phyloP scores from a whole-genome alignment of 2,113 vertebrate species.

The Chrysemys picta region DNA sequence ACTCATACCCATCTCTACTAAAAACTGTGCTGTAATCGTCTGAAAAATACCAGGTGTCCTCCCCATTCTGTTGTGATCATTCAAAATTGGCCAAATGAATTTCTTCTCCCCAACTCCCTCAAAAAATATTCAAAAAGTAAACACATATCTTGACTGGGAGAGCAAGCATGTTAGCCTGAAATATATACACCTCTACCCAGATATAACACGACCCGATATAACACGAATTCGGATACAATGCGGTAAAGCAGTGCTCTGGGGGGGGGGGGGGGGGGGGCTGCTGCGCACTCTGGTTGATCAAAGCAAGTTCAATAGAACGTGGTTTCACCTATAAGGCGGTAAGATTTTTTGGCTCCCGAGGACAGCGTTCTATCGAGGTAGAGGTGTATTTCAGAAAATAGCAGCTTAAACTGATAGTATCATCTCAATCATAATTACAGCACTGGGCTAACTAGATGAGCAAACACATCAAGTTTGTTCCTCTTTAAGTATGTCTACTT shows the following conservation, averaged over 20 bases:
- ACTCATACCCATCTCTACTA: too few species aligned
- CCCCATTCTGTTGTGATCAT: neutral
- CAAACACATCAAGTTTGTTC: fast-evolving
- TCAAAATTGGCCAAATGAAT: neutral
- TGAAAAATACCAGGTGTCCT: too few species aligned
- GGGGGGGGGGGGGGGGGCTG: too few species aligned
- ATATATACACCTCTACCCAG: neutral
- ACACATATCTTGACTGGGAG: neutral
- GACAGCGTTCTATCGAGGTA: too few species aligned
- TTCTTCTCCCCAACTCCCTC: neutral
- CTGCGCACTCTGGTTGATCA: too few species aligned
- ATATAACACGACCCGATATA: too few species aligned
- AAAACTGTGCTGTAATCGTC: too few species aligned
- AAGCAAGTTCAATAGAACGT: too few species aligned
- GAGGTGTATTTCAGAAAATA: neutral
- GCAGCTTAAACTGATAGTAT: neutral
- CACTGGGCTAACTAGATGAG: neutral
- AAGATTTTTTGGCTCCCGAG: too few species aligned
- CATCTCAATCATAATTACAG: neutral
- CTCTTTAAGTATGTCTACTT: neutral
- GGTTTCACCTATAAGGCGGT: too few species aligned
- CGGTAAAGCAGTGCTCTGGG: too few species aligned
- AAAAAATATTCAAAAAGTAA: neutral
- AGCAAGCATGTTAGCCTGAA: neutral
- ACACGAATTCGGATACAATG: too few species aligned